Evolutionary conservation across 2,797 vertebrate genomes (phyloP).

Genomic region (Pagetopsis macropterus): DNA sequence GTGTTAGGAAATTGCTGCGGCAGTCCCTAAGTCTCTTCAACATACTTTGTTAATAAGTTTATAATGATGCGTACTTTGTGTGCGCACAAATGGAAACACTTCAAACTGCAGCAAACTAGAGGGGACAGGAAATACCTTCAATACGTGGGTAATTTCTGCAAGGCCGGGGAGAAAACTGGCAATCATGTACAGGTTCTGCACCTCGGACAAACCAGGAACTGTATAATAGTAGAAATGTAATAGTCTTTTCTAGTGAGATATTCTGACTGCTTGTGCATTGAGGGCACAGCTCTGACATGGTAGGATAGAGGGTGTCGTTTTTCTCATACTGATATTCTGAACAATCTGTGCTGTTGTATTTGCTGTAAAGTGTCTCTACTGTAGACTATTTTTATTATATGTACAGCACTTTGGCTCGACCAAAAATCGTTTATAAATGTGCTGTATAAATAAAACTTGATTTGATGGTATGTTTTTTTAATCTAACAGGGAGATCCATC

Average conservation of each 20-base stretch:
- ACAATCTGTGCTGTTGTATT: too few species aligned
- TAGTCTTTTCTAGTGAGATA: constrained; percentile 16
- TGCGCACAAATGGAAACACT: constrained; percentile 76
- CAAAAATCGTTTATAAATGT: too few species aligned
- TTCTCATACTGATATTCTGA: too few species aligned
- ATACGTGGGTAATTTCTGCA: constrained; percentile 66
- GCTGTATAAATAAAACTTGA: too few species aligned
- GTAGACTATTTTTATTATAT: too few species aligned
- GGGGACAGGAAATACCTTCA: constrained; percentile 73
- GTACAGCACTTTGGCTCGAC: too few species aligned
- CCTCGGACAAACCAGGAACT: constrained; percentile 27
- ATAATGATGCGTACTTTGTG: constrained; percentile 62
- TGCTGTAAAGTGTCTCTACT: too few species aligned
- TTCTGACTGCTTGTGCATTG: not conserved
- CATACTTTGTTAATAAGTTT: constrained; percentile 65
- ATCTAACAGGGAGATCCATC: constrained; percentile 92
- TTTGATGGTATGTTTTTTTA: constrained; percentile 22
- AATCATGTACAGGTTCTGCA: constrained; percentile 49
- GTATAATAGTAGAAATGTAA: constrained; percentile 22
- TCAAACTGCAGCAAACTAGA: constrained; percentile 44
- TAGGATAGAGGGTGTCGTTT: too few species aligned
- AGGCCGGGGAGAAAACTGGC: constrained; percentile 43
- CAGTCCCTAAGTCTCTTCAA: constrained; percentile 40
- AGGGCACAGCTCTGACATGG: not conserved
- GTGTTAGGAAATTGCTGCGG: constrained; percentile 41